Evolutionary conservation across 2,113 vertebrate species (phyloP).

Genomic region (Connochaetes taurinus): DNA sequence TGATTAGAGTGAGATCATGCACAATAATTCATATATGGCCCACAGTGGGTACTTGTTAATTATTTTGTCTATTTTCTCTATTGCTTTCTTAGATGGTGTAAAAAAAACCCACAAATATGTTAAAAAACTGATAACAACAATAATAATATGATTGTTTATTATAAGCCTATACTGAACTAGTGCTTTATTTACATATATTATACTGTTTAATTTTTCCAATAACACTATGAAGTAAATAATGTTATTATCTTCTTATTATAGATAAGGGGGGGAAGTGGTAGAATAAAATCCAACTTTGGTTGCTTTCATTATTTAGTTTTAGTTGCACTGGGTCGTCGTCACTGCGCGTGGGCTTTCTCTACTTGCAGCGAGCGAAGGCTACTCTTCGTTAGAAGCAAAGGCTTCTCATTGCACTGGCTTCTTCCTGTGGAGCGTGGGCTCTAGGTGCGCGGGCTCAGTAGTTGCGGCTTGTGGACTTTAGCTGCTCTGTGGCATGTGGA

Average conservation of each 20-base stretch:
- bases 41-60: not conserved
- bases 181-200: not conserved
- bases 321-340: fast-evolving
- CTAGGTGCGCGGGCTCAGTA: not conserved
- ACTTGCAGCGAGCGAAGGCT: not conserved
- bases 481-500: not conserved
- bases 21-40: not conserved
- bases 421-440: not conserved
- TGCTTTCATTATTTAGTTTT: not conserved
- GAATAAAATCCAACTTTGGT: not conserved
- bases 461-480: not conserved
- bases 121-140: not conserved
- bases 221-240: not conserved
- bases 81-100: not conserved
- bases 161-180: not conserved
- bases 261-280: not conserved
- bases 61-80: not conserved
- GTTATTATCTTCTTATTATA: not conserved
- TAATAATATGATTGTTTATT: not conserved
- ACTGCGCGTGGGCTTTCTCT: not conserved
- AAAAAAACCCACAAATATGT: not conserved
- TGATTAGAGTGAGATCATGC: not conserved
- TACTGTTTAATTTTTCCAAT: not conserved
- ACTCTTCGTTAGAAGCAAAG: not conserved
- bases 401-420: not conserved